Evolutionary conservation across 2,888 invertebrate species (phyloP).

Genomic region (Sminthurides aquaticus): DNA sequence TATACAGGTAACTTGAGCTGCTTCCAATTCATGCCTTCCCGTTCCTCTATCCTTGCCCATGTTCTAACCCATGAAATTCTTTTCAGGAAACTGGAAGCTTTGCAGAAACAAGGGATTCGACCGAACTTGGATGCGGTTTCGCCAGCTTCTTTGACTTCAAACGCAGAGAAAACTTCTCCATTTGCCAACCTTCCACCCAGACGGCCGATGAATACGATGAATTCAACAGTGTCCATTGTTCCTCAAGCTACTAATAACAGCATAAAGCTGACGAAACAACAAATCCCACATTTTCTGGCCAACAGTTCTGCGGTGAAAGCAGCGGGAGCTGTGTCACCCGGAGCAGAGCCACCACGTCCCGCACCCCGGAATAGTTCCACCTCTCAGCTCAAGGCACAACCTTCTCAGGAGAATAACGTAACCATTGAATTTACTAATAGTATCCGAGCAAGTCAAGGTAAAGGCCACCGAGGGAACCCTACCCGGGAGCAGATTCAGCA

Average conservation of each 20-base stretch:
- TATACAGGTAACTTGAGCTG: constrained; percentile 58
- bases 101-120: constrained; percentile 64
- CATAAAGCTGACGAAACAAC: constrained; percentile 62
- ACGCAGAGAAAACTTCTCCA: constrained; percentile 37
- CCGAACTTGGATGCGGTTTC: constrained; percentile 40
- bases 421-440: constrained; percentile 13
- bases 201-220: constrained; percentile 32
- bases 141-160: constrained; percentile 47
- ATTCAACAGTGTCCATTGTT: constrained; percentile 24
- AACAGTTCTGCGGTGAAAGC: constrained; percentile 46
- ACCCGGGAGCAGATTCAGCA: constrained; percentile 32
- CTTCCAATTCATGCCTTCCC: not conserved
- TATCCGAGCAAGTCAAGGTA: constrained; percentile 23
- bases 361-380: constrained; percentile 20
- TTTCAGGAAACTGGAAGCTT: constrained; percentile 63
- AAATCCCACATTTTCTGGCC: constrained; percentile 82
- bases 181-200: constrained; percentile 47
- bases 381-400: not conserved
- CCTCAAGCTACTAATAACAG: constrained; percentile 34
- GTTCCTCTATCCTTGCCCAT: not conserved
- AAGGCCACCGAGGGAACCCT: constrained; percentile 5
- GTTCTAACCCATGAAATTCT: not conserved
- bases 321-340: constrained; percentile 6
- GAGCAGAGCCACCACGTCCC: constrained; percentile 31
- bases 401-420: not conserved